Conservation (phyloP, 1,140 invertebrate genomes). For the Globodera ellingtonae region DNA sequence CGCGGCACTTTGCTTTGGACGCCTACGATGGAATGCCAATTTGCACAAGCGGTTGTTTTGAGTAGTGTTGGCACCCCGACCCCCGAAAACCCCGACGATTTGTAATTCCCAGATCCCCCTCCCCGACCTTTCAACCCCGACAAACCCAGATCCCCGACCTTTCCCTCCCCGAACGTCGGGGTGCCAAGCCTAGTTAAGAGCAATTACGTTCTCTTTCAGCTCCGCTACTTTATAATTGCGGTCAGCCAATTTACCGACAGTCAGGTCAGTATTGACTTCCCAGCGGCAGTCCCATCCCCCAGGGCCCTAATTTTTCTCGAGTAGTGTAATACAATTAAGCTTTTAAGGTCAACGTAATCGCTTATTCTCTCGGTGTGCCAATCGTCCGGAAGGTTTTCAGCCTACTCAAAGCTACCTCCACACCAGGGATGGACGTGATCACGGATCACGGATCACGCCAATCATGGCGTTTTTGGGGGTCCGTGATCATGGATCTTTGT, state of each 20-base stretch:
- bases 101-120: too few relatives aligned
- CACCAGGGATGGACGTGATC: not conserved
- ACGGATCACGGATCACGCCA: too few relatives aligned
- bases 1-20: constrained; percentile 3
- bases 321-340: too few relatives aligned
- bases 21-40: constrained; percentile 30
- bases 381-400: constrained; percentile 36
- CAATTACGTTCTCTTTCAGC: constrained; percentile 16
- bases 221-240: constrained; percentile 43
- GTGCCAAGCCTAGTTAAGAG: too few relatives aligned
- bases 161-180: too few relatives aligned
- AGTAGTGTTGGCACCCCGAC: not conserved
- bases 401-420: not conserved
- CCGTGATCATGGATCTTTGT: too few relatives aligned
- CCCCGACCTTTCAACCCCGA: too few relatives aligned
- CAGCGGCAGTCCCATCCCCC: too few relatives aligned
- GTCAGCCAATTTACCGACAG: constrained; percentile 42
- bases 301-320: too few relatives aligned
- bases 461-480: too few relatives aligned
- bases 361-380: constrained; percentile 42
- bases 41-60: constrained; percentile 7
- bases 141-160: too few relatives aligned
- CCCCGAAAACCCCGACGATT: too few relatives aligned
- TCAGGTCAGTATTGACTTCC: not conserved
- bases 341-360: constrained; percentile 31